phyloP scores from a whole-genome alignment of 2,888 invertebrate genomes.

The Stenichneumon culpator region DNA sequence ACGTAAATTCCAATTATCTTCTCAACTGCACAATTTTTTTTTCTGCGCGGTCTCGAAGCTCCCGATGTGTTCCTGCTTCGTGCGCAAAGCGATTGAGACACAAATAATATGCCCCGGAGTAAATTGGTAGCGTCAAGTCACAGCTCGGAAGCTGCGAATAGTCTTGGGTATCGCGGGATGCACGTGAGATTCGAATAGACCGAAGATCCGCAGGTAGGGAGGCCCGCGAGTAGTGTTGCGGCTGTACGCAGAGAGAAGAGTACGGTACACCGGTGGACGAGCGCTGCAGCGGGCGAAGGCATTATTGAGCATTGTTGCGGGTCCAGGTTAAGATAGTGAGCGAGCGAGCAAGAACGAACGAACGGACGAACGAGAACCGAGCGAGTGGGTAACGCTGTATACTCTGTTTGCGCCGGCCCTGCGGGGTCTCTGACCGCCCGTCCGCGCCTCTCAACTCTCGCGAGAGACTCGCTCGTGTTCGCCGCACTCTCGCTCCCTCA shows the following conservation, averaged over 20 bases:
- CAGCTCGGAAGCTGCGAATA: not conserved
- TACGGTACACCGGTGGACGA: slow-evolving; percentile 52
- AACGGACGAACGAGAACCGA: slow-evolving; percentile 37
- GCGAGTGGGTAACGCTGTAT: slow-evolving; percentile 83
- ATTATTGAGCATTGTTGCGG: slow-evolving; percentile 78
- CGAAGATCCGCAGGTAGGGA: slow-evolving; percentile 13
- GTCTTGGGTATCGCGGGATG: not conserved
- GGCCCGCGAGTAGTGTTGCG: slow-evolving; percentile 9
- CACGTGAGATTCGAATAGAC: slow-evolving; percentile 22
- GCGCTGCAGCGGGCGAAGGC: slow-evolving; percentile 66
- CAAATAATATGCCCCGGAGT: not conserved
- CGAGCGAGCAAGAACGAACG: slow-evolving; percentile 8
- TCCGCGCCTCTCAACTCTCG: slow-evolving; percentile 84
- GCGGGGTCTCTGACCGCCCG: slow-evolving; percentile 85
- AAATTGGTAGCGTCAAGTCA: not conserved
- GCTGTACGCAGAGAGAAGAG: slow-evolving; percentile 15
- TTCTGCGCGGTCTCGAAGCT: not conserved
- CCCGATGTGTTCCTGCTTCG: not conserved
- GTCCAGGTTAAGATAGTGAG: slow-evolving; percentile 76
- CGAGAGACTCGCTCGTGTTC: slow-evolving; percentile 78
- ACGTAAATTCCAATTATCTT: too few species aligned
- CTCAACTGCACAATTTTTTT: not conserved
- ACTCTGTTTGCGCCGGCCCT: slow-evolving; percentile 83
- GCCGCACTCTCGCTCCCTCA: slow-evolving; percentile 58
- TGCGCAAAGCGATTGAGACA: not conserved